Evolutionary conservation across 2,113 vertebrate species (phyloP).

Genomic region (rat (Rattus norvegicus)): GRCr8 NC_086022.1:45182001-45182500

Average conservation of each 20-base stretch:
- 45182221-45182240: not conserved
- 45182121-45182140: not conserved
- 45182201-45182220: not conserved
- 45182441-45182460: not conserved
- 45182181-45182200: not conserved
- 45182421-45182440: not conserved
- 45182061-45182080: not conserved
- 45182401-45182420: not conserved
- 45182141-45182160: not conserved
- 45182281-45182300: not conserved
- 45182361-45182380: not conserved
- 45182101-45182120: not conserved
- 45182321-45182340: not conserved
- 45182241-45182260: not conserved
- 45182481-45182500: not conserved
- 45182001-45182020: not conserved
- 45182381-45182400: not conserved
- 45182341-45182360: not conserved
- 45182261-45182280: not conserved
- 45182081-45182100: not conserved
- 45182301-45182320: not conserved
- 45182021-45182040: not conserved
- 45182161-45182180: not conserved
- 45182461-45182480: conserved; percentile 19
- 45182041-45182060: not conserved